Percentiles rank a stretch among this genome's conserved stretches.
These are phyloP conservation scores for Liposcelis brunnea DNA, from an alignment of 2,888 invertebrate genomes.

Conservation along the genomic window DNA sequence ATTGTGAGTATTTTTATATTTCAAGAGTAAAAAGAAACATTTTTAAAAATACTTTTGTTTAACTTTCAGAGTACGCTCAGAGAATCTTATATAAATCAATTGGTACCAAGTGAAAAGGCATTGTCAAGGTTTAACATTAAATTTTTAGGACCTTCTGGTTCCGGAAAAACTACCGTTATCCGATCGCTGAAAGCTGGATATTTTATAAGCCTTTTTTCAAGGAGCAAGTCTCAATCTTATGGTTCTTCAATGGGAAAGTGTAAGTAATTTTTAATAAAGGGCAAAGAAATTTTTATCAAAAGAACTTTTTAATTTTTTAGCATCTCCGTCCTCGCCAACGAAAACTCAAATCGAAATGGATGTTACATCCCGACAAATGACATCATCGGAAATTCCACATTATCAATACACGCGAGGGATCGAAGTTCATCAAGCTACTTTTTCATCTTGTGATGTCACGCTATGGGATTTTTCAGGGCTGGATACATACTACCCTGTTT, in stretches of 20 bases:
- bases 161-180: slow-evolving; percentile 51
- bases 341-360: slow-evolving; percentile 39
- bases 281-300: not conserved
- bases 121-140: slow-evolving; percentile 46
- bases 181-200: slow-evolving; percentile 49
- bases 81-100: slow-evolving; percentile 40
- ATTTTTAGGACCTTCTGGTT: slow-evolving; percentile 50
- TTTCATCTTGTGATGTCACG: slow-evolving; percentile 41
- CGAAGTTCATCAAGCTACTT: slow-evolving; percentile 28
- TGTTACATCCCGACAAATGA: slow-evolving; percentile 38
- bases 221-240: slow-evolving; percentile 30
- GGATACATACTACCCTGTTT: slow-evolving; percentile 48
- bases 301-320: slow-evolving; percentile 22
- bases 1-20: slow-evolving; percentile 30
- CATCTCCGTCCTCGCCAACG: slow-evolving; percentile 30
- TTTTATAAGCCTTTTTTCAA: slow-evolving; percentile 44
- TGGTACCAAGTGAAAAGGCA: slow-evolving; percentile 38
- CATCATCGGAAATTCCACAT: slow-evolving; percentile 35
- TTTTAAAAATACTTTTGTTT: slow-evolving; percentile 1
- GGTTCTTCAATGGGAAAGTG: slow-evolving; percentile 4
- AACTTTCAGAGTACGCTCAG: slow-evolving; percentile 17
- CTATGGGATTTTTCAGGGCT: slow-evolving; percentile 64
- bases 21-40: no score
- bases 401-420: slow-evolving; percentile 44
- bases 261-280: not conserved